A percentile compares a stretch with the other conserved stretches of the same genome.
These are phyloP conservation scores for Botrylloides violaceus DNA, from an alignment of 23 tunicate species.

Conservation along the genomic window DNA sequence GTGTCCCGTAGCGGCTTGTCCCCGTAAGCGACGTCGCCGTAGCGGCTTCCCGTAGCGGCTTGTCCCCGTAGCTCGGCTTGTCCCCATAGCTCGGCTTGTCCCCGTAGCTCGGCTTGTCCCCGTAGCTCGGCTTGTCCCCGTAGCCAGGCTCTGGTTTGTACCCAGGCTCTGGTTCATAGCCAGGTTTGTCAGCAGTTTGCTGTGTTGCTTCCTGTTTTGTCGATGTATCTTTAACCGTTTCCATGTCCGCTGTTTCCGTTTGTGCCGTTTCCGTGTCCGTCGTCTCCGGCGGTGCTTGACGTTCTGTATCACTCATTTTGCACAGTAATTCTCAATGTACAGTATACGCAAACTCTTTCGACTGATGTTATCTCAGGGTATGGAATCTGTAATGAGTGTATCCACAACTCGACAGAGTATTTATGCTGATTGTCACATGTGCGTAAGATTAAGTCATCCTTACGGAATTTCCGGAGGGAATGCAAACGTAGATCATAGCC, in stretches of 20 bases:
- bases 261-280: neutral
- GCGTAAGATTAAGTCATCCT: too few species aligned
- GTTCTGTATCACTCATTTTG: neutral
- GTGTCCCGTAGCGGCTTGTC: neutral
- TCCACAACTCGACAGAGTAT: too few species aligned
- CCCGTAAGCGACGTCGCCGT: neutral
- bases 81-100: neutral
- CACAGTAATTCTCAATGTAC: neutral
- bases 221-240: too few species aligned
- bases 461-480: too few species aligned
- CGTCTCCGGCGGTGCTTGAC: neutral
- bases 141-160: neutral
- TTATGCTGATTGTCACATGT: too few species aligned
- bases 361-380: too few species aligned
- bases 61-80: neutral
- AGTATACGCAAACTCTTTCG: too few species aligned
- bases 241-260: neutral
- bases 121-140: neutral
- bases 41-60: neutral
- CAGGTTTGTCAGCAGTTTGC: neutral
- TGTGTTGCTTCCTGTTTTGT: neutral
- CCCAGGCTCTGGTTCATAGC: neutral
- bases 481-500: too few species aligned
- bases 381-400: too few species aligned
- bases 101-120: neutral